These are phyloP conservation scores for Ophion costatus DNA, from an alignment of 2,888 invertebrate genomes.

Conservation along the genomic window DNA sequence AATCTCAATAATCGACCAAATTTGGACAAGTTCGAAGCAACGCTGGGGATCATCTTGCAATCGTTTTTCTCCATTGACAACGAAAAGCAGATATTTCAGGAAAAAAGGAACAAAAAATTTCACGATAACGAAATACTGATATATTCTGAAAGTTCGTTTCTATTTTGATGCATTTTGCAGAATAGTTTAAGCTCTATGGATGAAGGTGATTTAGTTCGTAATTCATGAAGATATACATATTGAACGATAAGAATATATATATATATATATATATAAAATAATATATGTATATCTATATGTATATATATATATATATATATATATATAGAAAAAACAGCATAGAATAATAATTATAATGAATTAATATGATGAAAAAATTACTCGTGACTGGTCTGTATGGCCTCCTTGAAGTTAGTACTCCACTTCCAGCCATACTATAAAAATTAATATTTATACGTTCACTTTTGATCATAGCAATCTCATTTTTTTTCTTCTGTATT, in stretches of 20 bases:
- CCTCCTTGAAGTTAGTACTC: constrained; percentile 98
- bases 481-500: constrained; percentile 28
- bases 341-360: constrained; percentile 80
- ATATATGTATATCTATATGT: constrained; percentile 68
- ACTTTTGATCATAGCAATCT: constrained; percentile 70
- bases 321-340: constrained; percentile 74
- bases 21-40: constrained; percentile 29
- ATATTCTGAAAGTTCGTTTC: constrained; percentile 60
- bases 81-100: constrained; percentile 53
- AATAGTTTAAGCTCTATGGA: constrained; percentile 77
- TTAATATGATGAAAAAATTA: constrained; percentile 85
- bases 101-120: not conserved
- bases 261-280: constrained; percentile 71
- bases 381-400: constrained; percentile 93
- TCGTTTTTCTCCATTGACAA: constrained; percentile 33
- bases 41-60: constrained; percentile 14
- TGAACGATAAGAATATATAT: constrained; percentile 77
- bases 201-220: constrained; percentile 77
- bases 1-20: constrained; percentile 53
- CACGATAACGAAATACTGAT: constrained; percentile 29
- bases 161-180: constrained; percentile 70
- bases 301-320: constrained; percentile 68
- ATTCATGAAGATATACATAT: constrained; percentile 79
- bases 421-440: constrained; percentile 96
- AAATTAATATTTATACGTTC: constrained; percentile 82